Evolutionary conservation across 2,797 vertebrate genomes (phyloP).

Genomic region (Epinephelus awoara): DNA sequence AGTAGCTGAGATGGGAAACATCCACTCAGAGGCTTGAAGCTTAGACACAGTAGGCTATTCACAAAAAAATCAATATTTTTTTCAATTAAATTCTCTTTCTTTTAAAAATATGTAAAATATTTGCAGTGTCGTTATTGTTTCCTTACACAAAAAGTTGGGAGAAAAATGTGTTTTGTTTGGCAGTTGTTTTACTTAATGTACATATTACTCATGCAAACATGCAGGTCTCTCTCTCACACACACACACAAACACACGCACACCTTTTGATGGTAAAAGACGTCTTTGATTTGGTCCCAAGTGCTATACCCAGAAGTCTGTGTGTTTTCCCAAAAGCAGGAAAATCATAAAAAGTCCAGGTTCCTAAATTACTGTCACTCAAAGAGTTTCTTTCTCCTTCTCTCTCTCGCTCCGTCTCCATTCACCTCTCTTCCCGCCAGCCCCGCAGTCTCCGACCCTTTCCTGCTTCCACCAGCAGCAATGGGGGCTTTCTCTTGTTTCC

Average conservation of each 20-base stretch:
- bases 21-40: not conserved
- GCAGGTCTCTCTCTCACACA: slow-evolving; percentile 14
- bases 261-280: slow-evolving; percentile 69
- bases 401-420: slow-evolving; percentile 58
- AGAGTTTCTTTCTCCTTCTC: slow-evolving; percentile 81
- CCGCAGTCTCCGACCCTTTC: slow-evolving; percentile 78
- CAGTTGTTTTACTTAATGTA: not conserved
- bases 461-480: slow-evolving; percentile 82
- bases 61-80: not conserved
- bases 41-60: not conserved
- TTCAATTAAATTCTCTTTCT: no score
- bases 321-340: slow-evolving; percentile 86
- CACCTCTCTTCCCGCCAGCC: slow-evolving; percentile 73
- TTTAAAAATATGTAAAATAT: not conserved
- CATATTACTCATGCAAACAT: slow-evolving; percentile 1
- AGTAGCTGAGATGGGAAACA: not conserved
- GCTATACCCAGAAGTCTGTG: slow-evolving; percentile 65
- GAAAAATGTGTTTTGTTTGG: not conserved
- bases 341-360: slow-evolving; percentile 82
- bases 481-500: slow-evolving; percentile 87
- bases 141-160: not conserved
- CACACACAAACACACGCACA: slow-evolving; percentile 38
- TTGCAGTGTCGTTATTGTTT: not conserved
- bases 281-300: slow-evolving; percentile 75
- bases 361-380: slow-evolving; percentile 88